Evolutionary conservation across 2,113 vertebrate genomes (phyloP).

Genomic region (Podarcis cretensis): DNA sequence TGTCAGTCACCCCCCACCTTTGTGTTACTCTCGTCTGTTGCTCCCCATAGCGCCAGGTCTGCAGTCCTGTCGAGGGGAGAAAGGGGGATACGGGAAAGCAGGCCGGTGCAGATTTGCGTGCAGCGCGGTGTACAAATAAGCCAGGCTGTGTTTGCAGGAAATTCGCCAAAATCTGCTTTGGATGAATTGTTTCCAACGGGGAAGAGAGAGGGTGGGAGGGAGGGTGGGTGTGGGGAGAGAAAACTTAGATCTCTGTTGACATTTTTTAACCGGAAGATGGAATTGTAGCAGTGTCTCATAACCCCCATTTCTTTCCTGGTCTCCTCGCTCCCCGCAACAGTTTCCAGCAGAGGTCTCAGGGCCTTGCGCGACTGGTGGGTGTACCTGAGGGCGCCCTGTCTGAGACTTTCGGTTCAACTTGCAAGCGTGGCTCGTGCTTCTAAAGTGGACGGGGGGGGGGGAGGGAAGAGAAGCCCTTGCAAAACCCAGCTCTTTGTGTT

Average conservation of each 20-base stretch:
- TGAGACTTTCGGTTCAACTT: slow-evolving; percentile 74
- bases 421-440: slow-evolving; percentile 22
- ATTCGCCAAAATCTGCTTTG: slow-evolving; percentile 44
- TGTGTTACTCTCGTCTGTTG: slow-evolving; percentile 76
- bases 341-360: slow-evolving; percentile 21
- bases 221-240: slow-evolving; percentile 34
- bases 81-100: slow-evolving; percentile 68
- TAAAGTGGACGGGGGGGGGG: neutral
- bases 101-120: slow-evolving; percentile 70
- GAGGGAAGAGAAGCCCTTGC: neutral
- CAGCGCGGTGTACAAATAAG: slow-evolving; percentile 70
- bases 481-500: slow-evolving; percentile 32
- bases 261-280: neutral
- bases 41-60: slow-evolving; percentile 80
- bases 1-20: slow-evolving; percentile 36
- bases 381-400: slow-evolving; percentile 50
- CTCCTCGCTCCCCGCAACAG: neutral
- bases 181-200: slow-evolving; percentile 30
- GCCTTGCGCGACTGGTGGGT: slow-evolving; percentile 43
- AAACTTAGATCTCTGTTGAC: slow-evolving; percentile 64
- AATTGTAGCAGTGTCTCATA: neutral
- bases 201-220: slow-evolving; percentile 32
- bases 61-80: slow-evolving; percentile 86
- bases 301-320: neutral
- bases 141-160: slow-evolving; percentile 62